These are phyloP conservation scores for Chymomyza fuscimana DNA, from an alignment of 2,888 invertebrate species.

Conservation along the genomic window DNA sequence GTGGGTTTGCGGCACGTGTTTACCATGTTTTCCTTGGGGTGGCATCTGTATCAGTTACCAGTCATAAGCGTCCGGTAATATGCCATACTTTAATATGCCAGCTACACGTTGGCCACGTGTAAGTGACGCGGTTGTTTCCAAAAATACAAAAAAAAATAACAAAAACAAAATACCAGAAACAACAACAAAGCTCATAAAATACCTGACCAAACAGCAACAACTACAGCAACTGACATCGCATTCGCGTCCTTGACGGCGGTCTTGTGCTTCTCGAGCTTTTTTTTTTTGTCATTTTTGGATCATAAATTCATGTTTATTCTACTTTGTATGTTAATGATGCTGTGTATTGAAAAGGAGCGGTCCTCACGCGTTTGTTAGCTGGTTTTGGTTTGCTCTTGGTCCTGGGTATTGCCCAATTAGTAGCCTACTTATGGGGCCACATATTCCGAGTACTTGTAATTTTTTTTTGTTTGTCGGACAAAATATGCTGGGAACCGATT, in stretches of 20 bases:
- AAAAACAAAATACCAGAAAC: constrained; percentile 1
- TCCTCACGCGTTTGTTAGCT: not conserved
- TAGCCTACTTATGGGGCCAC: not conserved
- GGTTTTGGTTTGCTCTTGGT: not conserved
- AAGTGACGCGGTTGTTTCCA: constrained; percentile 4
- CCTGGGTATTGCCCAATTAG: constrained; percentile 3
- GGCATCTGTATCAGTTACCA: constrained; percentile 69
- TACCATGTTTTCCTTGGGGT: constrained; percentile 65
- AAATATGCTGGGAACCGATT: not conserved
- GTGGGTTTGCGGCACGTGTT: not conserved
- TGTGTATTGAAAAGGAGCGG: constrained; percentile 27
- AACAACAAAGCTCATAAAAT: not conserved
- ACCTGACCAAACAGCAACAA: constrained; percentile 1
- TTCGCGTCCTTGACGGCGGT: not conserved
- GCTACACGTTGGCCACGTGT: constrained; percentile 37
- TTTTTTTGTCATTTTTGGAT: constrained; percentile 1
- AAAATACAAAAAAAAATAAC: constrained; percentile 13
- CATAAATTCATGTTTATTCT: constrained; percentile 23
- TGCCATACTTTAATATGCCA: constrained; percentile 51
- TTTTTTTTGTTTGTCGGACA: not conserved
- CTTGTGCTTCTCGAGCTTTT: not conserved
- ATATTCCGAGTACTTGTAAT: not conserved
- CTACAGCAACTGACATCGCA: constrained; percentile 1
- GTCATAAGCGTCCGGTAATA: constrained; percentile 64
- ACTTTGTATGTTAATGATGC: constrained; percentile 40